Evolutionary conservation across 2,888 invertebrate species (phyloP).

Genomic region (Clostera curtula): DNA sequence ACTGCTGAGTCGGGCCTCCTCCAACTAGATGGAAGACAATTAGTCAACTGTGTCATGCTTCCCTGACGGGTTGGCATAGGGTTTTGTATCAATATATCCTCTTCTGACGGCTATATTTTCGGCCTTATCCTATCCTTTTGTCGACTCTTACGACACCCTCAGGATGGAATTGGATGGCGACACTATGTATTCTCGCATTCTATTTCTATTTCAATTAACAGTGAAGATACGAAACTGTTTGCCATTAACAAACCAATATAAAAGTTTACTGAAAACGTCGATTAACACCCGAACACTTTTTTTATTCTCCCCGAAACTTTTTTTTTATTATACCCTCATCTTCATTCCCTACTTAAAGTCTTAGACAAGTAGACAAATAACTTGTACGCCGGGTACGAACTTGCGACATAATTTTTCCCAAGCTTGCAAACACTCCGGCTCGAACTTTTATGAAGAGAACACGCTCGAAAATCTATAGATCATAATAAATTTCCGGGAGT

Average conservation of each 20-base stretch:
- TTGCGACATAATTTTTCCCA: constrained; percentile 50
- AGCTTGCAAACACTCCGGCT: constrained; percentile 32
- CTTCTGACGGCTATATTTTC: too few species aligned
- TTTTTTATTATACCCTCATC: constrained; percentile 25
- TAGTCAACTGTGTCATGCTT: too few species aligned
- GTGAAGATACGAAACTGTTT: constrained; percentile 10
- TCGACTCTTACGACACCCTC: too few species aligned
- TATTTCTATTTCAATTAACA: too few species aligned
- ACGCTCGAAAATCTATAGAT: constrained; percentile 46
- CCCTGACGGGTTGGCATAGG: too few species aligned
- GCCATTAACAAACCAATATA: constrained; percentile 14
- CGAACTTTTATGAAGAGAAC: constrained; percentile 33
- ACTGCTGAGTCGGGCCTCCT: too few species aligned
- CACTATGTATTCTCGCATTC: too few species aligned
- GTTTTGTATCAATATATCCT: too few species aligned
- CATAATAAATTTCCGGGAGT: constrained; percentile 48
- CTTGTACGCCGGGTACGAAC: constrained; percentile 36
- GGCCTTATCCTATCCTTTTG: too few species aligned
- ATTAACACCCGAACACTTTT: constrained; percentile 13
- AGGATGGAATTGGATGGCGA: too few species aligned
- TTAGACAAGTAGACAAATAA: constrained; percentile 58
- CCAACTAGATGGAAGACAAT: too few species aligned
- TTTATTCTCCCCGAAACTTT: constrained; percentile 24
- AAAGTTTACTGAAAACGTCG: constrained; percentile 11
- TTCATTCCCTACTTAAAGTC: constrained; percentile 48